Conservation (phyloP, 2,888 invertebrate species). For the Zygaena filipendulae region DNA sequence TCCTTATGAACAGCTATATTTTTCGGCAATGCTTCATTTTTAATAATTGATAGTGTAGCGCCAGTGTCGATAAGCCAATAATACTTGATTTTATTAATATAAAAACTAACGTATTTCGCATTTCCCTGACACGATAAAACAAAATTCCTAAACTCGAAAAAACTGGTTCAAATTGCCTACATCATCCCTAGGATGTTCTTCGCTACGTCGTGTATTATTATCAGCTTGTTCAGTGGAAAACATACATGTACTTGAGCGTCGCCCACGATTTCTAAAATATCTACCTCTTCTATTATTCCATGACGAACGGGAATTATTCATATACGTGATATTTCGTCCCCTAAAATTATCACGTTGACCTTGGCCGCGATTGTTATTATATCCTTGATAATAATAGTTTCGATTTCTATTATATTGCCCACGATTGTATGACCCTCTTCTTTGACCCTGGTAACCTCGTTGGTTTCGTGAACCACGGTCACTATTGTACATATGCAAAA, state of each 20-base stretch:
- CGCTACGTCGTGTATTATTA: neutral
- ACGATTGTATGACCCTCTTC: too few relatives aligned
- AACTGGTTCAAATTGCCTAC: slow-evolving; percentile 1
- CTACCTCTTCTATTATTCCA: neutral
- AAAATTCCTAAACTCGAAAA: slow-evolving; percentile 3
- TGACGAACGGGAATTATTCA: too few relatives aligned
- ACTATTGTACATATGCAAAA: too few relatives aligned
- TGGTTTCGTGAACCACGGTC: too few relatives aligned
- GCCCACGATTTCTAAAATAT: neutral
- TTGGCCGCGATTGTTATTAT: neutral
- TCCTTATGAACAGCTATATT: neutral
- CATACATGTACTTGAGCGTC: too few relatives aligned
- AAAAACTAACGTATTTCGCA: slow-evolving; percentile 3
- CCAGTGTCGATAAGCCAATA: slow-evolving; percentile 2
- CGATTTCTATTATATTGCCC: too few relatives aligned
- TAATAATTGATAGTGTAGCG: slow-evolving; percentile 4
- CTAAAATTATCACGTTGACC: too few relatives aligned
- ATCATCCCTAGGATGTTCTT: neutral
- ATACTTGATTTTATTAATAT: slow-evolving; percentile 2
- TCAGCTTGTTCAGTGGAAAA: too few relatives aligned
- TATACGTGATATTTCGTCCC: slow-evolving; percentile 1
- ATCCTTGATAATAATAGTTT: neutral
- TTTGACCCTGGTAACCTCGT: too few relatives aligned
- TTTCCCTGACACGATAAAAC: slow-evolving; percentile 1
- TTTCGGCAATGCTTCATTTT: slow-evolving; percentile 1